These are phyloP conservation scores for Silurus glanis DNA, from an alignment of 2,113 vertebrate genomes.

Conservation along the genomic window DNA sequence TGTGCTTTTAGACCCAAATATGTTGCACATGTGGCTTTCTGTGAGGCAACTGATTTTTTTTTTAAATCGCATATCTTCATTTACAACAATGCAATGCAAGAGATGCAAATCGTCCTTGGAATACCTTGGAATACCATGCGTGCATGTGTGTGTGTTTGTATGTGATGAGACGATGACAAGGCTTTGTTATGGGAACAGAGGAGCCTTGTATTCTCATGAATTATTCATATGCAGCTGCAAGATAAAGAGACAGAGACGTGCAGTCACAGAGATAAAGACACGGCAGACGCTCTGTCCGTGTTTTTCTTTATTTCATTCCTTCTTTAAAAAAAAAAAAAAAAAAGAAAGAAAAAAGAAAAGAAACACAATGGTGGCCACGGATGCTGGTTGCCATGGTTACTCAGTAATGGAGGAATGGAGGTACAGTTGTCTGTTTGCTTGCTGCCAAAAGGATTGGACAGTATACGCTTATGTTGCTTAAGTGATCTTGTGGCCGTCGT, in stretches of 20 bases:
- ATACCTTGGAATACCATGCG: slow-evolving; percentile 15
- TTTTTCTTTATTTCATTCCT: background rate
- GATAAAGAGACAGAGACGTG: slow-evolving; percentile 73
- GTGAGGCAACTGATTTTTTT: too few species aligned
- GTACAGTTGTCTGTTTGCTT: slow-evolving; percentile 27
- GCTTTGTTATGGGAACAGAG: slow-evolving; percentile 78
- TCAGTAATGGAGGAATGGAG: slow-evolving; percentile 24
- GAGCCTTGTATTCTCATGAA: slow-evolving; percentile 76
- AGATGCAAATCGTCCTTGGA: slow-evolving; percentile 10
- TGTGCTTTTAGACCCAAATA: background rate
- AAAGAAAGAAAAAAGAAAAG: too few species aligned
- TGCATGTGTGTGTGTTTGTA: slow-evolving; percentile 47
- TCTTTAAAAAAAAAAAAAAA: too few species aligned
- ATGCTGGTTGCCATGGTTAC: slow-evolving; percentile 37
- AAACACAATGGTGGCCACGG: slow-evolving; percentile 53
- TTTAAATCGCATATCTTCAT: background rate
- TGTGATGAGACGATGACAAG: slow-evolving; percentile 72
- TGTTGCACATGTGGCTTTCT: background rate
- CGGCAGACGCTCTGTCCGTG: background rate
- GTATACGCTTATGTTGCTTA: background rate
- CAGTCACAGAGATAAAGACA: slow-evolving; percentile 60
- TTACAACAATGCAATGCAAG: slow-evolving; percentile 40
- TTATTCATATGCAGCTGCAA: slow-evolving; percentile 81
- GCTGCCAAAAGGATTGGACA: slow-evolving; percentile 46
- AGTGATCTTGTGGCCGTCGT: background rate